These are phyloP conservation scores for Salvelinus namaycush DNA, from an alignment of 2,113 vertebrate species.

Conservation along the genomic window DNA sequence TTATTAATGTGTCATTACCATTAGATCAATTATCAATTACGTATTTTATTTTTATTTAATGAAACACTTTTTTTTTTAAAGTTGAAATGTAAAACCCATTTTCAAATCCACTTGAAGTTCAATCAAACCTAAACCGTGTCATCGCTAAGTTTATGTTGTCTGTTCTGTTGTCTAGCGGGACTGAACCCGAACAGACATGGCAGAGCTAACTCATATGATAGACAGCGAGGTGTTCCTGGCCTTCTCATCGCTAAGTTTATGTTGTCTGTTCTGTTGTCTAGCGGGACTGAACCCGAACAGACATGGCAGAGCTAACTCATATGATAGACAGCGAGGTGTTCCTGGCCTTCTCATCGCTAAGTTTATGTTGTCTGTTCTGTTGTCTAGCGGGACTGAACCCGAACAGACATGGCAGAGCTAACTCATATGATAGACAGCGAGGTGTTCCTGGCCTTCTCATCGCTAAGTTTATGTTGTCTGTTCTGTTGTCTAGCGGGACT, in stretches of 20 bases:
- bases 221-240: constrained; percentile 70
- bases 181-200: constrained; percentile 42
- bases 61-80: too few relatives aligned
- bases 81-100: too few relatives aligned
- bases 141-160: neutral
- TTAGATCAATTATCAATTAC: too few relatives aligned
- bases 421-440: constrained; percentile 66
- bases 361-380: neutral
- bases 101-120: too few relatives aligned
- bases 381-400: neutral
- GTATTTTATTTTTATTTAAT: too few relatives aligned
- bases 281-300: neutral
- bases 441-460: constrained; percentile 49
- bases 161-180: neutral
- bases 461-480: neutral
- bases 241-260: too few relatives aligned
- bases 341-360: neutral
- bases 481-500: neutral
- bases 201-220: constrained; percentile 46
- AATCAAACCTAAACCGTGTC: too few relatives aligned
- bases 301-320: constrained; percentile 55
- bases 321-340: constrained; percentile 73
- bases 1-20: too few relatives aligned
- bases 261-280: neutral
- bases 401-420: constrained; percentile 51